Evolutionary conservation across 2,888 invertebrate genomes (phyloP), one percentile per base, ranked within the genome.

Genomic region (Imbricaverruca yamaguchii): DNA sequence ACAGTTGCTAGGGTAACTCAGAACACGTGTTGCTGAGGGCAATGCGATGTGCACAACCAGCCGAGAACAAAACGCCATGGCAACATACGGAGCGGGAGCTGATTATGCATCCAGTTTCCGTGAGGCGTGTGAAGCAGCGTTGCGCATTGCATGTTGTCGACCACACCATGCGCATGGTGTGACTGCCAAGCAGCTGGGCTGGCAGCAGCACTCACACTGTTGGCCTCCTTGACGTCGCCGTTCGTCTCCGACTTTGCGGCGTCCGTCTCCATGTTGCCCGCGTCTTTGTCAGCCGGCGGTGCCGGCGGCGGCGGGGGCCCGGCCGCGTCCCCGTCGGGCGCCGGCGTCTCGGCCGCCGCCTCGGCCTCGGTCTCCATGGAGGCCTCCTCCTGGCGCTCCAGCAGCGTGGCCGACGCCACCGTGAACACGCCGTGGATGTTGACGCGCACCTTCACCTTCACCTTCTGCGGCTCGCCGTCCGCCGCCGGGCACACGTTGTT

Each of bases 371-470:
- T 81, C 83, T 80, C 10, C 67, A 86, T 86, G 83, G 88, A 87
- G 79, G 87, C 84, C 63, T 84, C 84, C 81, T 84, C 85, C 74
- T 83, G 83, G 69, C 86, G 86, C 83, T 88, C 88, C 81, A 86
- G 85, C 81, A 96, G 89, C 0, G 94, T 92, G 9, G 98, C 98
- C 81, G 93, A 93, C 18, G 93, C 92, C 55, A 98, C 92, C 18
- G 92, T 91, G 86, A 99, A 92, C 83, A 98, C 92, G 80, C 99
- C 98, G 87, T 99, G 94, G 80, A 94, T 90, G 89, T 98, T 97
- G 81, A 99, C 91, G 85, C 97, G 91, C 11, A 96, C 95, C 89
- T 98, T 98, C 9, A 99, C 93, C 89, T 98, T 98, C 1, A 98
- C 93, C 88, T 97, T 98, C 84, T 95, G 93, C n/a, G 93, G 92